phyloP scores from a whole-genome alignment of 2,113 vertebrate species.

The Bubo bubo region DNA sequence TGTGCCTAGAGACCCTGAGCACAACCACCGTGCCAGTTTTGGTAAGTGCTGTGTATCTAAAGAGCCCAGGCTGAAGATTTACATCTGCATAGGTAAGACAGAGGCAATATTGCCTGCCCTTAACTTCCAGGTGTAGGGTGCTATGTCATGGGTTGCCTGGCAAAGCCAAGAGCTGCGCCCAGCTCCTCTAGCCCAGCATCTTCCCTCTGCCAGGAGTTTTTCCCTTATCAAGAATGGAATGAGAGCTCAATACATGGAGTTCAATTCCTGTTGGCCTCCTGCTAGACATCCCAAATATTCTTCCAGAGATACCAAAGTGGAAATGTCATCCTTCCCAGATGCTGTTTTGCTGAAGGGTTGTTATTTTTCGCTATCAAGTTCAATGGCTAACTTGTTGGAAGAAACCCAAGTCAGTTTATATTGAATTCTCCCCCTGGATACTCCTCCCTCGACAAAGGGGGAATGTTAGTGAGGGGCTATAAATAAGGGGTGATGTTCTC shows the following conservation, averaged over 20 bases:
- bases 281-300: background rate
- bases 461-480: background rate
- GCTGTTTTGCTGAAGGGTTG: background rate
- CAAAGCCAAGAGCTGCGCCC: background rate
- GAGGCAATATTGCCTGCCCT: background rate
- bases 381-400: background rate
- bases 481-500: background rate
- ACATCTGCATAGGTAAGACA: background rate
- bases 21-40: fast-evolving
- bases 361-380: background rate
- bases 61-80: background rate
- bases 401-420: background rate
- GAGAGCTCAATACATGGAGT: background rate
- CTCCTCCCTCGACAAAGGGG: background rate
- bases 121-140: background rate
- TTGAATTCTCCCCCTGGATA: background rate
- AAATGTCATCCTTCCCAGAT: background rate
- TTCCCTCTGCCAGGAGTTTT: fast-evolving
- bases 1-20: background rate
- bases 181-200: background rate
- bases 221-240: fast-evolving
- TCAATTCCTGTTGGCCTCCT: background rate
- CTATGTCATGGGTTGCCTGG: background rate
- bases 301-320: background rate
- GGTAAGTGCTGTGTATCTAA: fast-evolving